Conservation (phyloP, 2,888 invertebrate genomes). For the Pheosia gnoma region DNA sequence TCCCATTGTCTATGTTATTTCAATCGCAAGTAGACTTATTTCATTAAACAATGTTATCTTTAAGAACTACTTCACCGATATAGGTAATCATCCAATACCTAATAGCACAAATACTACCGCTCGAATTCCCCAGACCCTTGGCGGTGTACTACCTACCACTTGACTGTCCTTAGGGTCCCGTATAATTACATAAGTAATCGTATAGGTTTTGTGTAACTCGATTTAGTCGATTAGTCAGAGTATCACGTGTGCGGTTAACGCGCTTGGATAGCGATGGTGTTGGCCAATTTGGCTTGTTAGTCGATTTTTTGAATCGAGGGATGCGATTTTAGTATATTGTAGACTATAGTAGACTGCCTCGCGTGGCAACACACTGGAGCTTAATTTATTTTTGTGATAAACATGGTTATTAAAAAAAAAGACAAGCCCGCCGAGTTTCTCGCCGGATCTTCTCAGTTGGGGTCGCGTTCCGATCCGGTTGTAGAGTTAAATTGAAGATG, state of each 20-base stretch:
- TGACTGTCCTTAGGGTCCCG: conserved; percentile 29
- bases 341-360: too few species aligned
- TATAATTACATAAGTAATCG: conserved; percentile 49
- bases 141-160: conserved; percentile 21
- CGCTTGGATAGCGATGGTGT: conserved; percentile 33
- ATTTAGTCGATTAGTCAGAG: conserved; percentile 52
- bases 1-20: too few species aligned
- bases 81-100: neutral
- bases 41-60: neutral
- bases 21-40: too few species aligned
- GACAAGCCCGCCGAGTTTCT: too few species aligned
- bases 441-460: too few species aligned
- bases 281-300: conserved; percentile 12
- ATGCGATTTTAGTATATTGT: neutral
- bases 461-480: too few species aligned
- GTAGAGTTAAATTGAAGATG: too few species aligned
- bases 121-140: conserved; percentile 9
- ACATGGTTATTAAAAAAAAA: too few species aligned
- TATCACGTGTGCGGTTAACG: conserved; percentile 44
- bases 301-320: neutral
- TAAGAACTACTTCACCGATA: neutral
- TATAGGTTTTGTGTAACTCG: conserved; percentile 46
- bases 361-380: too few species aligned
- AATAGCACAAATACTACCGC: conserved; percentile 6
- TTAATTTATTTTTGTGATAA: too few species aligned